phyloP scores from a whole-genome alignment of 2,113 vertebrate genomes.

The Zeus faber region DNA sequence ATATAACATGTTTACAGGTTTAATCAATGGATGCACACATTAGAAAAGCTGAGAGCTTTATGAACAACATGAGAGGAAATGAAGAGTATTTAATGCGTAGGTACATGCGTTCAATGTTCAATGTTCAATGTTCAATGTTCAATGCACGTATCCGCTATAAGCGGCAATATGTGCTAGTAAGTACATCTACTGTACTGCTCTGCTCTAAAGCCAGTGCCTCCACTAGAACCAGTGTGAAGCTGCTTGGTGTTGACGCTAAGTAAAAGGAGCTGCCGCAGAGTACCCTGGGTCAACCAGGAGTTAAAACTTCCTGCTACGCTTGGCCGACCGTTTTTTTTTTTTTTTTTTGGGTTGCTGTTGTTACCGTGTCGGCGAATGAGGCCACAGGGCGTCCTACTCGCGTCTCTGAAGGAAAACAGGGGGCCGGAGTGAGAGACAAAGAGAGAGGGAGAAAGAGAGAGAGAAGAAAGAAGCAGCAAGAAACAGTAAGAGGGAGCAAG shows the following conservation, averaged over 20 bases:
- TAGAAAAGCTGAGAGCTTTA: no score
- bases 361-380: conserved; percentile 46
- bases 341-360: conserved; percentile 43
- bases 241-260: no score
- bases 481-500: conserved; percentile 4
- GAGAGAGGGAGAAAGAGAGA: conserved; percentile 2
- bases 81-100: conserved; percentile 14
- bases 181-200: no score
- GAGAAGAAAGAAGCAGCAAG: not conserved
- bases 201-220: no score
- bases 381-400: conserved; percentile 37
- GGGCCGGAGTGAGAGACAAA: not conserved
- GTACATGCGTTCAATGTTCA: no score
- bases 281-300: conserved; percentile 43
- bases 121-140: no score
- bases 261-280: conserved; percentile 31
- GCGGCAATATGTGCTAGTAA: no score
- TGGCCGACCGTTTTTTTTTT: no score
- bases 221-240: no score
- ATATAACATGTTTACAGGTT: not conserved
- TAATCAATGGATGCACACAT: no score
- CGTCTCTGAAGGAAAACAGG: not conserved
- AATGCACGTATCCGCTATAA: no score
- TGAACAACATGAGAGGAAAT: not conserved
- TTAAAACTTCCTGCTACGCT: conserved; percentile 31